Percentiles rank a stretch among this genome's conserved stretches.
Evolutionary conservation across 2,113 vertebrate species (phyloP).

Genomic region (Gracilinanus agilis): DNA sequence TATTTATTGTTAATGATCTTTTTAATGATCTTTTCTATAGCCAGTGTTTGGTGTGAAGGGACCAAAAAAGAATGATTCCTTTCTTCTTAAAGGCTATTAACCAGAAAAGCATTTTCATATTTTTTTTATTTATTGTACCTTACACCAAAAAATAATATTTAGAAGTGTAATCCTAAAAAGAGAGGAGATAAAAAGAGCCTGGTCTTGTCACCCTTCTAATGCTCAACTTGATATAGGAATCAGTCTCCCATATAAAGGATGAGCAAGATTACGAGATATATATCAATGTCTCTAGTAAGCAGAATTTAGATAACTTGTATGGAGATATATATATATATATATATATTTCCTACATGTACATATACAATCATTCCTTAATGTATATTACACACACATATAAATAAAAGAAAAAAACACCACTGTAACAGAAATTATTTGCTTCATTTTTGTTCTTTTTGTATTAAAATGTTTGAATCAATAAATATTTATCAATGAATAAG

Average conservation of each 20-base stretch:
- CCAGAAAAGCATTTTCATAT: neutral
- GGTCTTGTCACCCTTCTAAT: neutral
- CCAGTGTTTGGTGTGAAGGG: neutral
- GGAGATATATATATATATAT: too few relatives aligned
- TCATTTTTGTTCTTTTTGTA: neutral
- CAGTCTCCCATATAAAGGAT: neutral
- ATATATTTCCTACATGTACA: neutral
- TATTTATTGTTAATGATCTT: neutral
- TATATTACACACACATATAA: too few relatives aligned
- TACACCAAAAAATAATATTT: neutral
- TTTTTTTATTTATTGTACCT: neutral
- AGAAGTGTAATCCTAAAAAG: too few relatives aligned
- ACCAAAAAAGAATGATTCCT: too few relatives aligned
- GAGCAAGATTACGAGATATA: too few relatives aligned
- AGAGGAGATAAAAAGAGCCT: neutral
- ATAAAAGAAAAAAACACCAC: neutral
- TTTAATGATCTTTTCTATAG: neutral
- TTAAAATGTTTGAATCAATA: neutral
- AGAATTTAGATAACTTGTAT: too few relatives aligned
- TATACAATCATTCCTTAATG: too few relatives aligned
- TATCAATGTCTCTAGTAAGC: too few relatives aligned
- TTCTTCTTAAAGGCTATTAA: neutral
- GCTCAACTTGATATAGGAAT: neutral
- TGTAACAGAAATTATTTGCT: neutral
- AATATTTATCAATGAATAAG: neutral